These are phyloP conservation scores for Stegodyphus dumicola DNA, from an alignment of 1,140 invertebrate genomes.

Conservation along the genomic window DNA sequence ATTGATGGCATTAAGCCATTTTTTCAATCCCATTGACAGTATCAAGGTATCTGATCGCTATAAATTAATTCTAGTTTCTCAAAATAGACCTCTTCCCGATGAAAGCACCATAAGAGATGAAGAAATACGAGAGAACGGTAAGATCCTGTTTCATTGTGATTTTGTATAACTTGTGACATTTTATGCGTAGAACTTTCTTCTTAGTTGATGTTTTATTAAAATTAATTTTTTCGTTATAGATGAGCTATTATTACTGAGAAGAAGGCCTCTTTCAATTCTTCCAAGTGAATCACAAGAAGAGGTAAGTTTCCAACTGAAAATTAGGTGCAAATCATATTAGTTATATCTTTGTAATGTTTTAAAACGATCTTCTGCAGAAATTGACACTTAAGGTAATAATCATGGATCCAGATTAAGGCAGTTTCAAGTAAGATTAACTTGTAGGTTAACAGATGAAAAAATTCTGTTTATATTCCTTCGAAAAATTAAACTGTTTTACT, in stretches of 20 bases:
- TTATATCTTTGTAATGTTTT: slow-evolving; percentile 6
- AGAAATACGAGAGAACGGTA: slow-evolving; percentile 68
- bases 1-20: slow-evolving; percentile 67
- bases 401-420: too few relatives aligned
- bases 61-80: slow-evolving; percentile 67
- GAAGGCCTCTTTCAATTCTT: slow-evolving; percentile 63
- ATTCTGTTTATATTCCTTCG: too few relatives aligned
- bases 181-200: not conserved
- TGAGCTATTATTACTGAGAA: slow-evolving; percentile 68
- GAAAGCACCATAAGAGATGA: slow-evolving; percentile 66
- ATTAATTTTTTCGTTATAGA: slow-evolving; percentile 63
- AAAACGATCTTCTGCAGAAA: too few relatives aligned
- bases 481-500: too few relatives aligned
- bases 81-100: slow-evolving; percentile 66
- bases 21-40: slow-evolving; percentile 65
- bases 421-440: too few relatives aligned
- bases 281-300: slow-evolving; percentile 65
- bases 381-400: too few relatives aligned
- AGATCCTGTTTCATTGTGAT: slow-evolving; percentile 3
- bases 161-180: not conserved
- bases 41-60: slow-evolving; percentile 68
- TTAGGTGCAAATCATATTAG: not conserved
- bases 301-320: slow-evolving; percentile 37
- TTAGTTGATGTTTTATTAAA: slow-evolving; percentile 13
- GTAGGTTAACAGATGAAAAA: too few relatives aligned